A percentile compares a stretch with the other conserved stretches of the same genome.
phyloP scores from a whole-genome alignment of 2,888 invertebrate species.

The Danaus chrysippus region DNA sequence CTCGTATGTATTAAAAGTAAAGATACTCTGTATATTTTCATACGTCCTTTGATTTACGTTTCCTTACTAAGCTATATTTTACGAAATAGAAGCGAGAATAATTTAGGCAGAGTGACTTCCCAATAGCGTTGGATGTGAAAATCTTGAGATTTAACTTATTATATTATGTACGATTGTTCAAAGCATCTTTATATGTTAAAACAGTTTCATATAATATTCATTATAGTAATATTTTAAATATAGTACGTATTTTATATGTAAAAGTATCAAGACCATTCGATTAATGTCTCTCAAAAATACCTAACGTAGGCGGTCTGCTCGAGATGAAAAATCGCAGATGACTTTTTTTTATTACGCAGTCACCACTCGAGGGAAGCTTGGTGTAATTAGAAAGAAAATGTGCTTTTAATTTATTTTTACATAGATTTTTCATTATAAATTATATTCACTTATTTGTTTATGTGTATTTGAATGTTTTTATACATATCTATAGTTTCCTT shows the following conservation, averaged over 20 bases:
- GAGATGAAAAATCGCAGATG: slow-evolving; percentile 75
- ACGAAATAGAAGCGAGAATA: slow-evolving; percentile 33
- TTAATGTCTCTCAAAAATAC: slow-evolving; percentile 33
- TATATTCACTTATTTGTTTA: not conserved
- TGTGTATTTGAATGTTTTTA: not conserved
- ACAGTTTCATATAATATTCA: too few relatives aligned
- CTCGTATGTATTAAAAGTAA: not conserved
- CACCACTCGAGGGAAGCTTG: slow-evolving; percentile 54
- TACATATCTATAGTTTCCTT: too few relatives aligned
- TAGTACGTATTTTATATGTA: not conserved
- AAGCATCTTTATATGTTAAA: too few relatives aligned
- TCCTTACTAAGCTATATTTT: slow-evolving; percentile 25
- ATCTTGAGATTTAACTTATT: slow-evolving; percentile 23
- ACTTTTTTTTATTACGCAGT: slow-evolving; percentile 59
- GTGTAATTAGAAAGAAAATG: slow-evolving; percentile 59
- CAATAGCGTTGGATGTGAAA: slow-evolving; percentile 18
- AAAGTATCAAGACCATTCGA: slow-evolving; percentile 23
- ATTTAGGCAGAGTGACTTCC: slow-evolving; percentile 33
- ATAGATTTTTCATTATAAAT: too few relatives aligned
- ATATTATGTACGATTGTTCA: too few relatives aligned
- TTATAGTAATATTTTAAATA: not conserved
- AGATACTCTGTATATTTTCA: slow-evolving; percentile 2
- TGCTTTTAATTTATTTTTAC: slow-evolving; percentile 16
- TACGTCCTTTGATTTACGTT: slow-evolving; percentile 11
- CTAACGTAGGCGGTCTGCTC: slow-evolving; percentile 59